A percentile compares a stretch with the other conserved stretches of the same genome.
Evolutionary conservation across 2,797 vertebrate species (phyloP).

Genomic region (Cyclopterus lumpus): DNA sequence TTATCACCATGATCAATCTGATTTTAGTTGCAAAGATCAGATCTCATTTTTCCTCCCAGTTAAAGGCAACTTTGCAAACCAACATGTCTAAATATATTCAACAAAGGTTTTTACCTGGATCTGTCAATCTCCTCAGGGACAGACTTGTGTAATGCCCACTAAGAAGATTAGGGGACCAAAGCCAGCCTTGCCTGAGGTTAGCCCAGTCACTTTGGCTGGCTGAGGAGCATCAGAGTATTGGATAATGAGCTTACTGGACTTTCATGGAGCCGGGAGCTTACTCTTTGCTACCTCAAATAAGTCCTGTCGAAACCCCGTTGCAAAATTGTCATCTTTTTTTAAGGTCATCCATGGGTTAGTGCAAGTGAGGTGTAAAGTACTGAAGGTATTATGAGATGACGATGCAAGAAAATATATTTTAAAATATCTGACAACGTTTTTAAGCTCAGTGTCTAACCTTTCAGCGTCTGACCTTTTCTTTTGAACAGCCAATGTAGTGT

Average conservation of each 20-base stretch:
- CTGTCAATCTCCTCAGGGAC: constrained; percentile 80
- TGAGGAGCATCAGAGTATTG: constrained; percentile 73
- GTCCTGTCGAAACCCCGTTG: constrained; percentile 33
- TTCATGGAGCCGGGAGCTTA: constrained; percentile 72
- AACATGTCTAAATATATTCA: constrained; percentile 48
- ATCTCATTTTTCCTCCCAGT: not conserved
- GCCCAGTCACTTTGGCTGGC: constrained; percentile 75
- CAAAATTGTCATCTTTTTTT: constrained; percentile 13
- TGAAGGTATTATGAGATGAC: not conserved
- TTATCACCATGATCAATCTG: not conserved
- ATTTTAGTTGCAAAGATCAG: not conserved
- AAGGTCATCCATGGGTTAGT: constrained; percentile 6
- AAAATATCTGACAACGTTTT: not conserved
- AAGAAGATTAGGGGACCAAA: constrained; percentile 85
- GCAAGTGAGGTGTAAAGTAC: not conserved
- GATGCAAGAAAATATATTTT: not conserved
- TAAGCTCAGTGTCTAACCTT: not conserved
- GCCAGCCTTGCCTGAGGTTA: constrained; percentile 79
- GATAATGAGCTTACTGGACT: constrained; percentile 84
- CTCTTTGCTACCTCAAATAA: constrained; percentile 71
- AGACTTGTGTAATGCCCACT: constrained; percentile 85
- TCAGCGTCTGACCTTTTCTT: not conserved
- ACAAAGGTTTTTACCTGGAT: constrained; percentile 61
- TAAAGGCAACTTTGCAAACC: constrained; percentile 41
- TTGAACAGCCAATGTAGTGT: not conserved